Evolutionary conservation across 1,140 invertebrate species (phyloP).

Genomic region (Tetragonula clypearis): DNA sequence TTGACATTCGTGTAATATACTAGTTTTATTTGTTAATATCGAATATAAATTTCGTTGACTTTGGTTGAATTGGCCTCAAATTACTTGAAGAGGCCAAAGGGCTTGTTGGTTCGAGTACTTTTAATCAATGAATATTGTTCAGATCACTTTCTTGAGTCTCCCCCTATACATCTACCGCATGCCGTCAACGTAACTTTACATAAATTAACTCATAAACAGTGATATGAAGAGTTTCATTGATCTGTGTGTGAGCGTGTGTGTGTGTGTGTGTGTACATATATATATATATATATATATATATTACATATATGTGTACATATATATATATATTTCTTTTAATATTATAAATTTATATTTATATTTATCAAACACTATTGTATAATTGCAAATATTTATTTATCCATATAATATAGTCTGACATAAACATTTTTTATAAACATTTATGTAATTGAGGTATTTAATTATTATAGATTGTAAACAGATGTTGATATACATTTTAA

Average conservation of each 20-base stretch:
- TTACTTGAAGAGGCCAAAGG: not conserved
- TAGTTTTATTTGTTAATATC: not conserved
- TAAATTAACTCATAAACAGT: not conserved
- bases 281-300: too few species aligned
- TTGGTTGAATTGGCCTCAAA: not conserved
- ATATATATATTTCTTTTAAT: constrained; percentile 5
- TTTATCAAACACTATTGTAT: not conserved
- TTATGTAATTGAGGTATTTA: not conserved
- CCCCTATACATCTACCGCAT: not conserved
- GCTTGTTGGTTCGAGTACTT: constrained; percentile 22
- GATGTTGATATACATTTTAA: not conserved
- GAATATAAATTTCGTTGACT: not conserved
- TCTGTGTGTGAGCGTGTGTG: not conserved
- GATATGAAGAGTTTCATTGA: not conserved
- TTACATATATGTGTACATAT: too few species aligned
- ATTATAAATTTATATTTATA: not conserved
- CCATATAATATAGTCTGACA: not conserved
- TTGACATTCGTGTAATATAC: not conserved
- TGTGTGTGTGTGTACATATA: not conserved
- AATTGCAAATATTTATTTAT: not conserved
- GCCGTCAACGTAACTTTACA: constrained; percentile 16
- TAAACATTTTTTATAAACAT: not conserved
- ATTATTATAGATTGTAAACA: not conserved
- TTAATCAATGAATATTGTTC: constrained; percentile 39
- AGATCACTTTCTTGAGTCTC: constrained; percentile 19